These are phyloP conservation scores for Ctenopoma kingsleyae DNA, from an alignment of 2,797 vertebrate species.

Conservation along the genomic window DNA sequence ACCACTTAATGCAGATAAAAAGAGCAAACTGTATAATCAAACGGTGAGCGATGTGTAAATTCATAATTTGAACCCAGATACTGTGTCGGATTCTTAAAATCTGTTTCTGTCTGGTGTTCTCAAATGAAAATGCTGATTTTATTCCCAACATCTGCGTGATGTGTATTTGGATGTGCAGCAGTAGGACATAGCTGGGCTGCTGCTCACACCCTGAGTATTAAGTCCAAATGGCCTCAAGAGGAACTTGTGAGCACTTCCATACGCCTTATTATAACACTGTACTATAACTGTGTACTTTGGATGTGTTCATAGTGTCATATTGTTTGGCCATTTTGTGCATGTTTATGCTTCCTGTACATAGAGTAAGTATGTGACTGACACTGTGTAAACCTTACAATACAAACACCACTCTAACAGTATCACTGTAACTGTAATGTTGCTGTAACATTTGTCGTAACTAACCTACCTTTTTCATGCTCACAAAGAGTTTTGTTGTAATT, in stretches of 20 bases:
- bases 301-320: constrained; percentile 15
- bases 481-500: constrained; percentile 45
- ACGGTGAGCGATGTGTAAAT: not conserved
- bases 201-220: constrained; percentile 22
- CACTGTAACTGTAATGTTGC: constrained; percentile 66
- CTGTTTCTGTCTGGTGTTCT: not conserved
- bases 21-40: not conserved
- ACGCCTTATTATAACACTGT: constrained; percentile 51
- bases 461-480: constrained; percentile 57
- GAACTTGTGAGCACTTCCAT: constrained; percentile 52
- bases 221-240: constrained; percentile 17
- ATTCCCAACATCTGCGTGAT: constrained; percentile 10
- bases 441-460: constrained; percentile 58
- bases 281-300: constrained; percentile 43
- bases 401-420: constrained; percentile 58
- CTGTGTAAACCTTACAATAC: constrained; percentile 61
- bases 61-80: not conserved
- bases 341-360: constrained; percentile 59
- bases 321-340: constrained; percentile 20
- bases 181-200: constrained; percentile 34
- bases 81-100: not conserved
- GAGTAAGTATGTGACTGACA: constrained; percentile 60
- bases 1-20: not conserved
- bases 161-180: constrained; percentile 41
- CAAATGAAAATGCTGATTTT: constrained; percentile 18